A percentile compares a stretch with the other conserved stretches of the same genome.
Evolutionary conservation across 1,140 invertebrate species (phyloP).

Genomic region (Rhopalosiphum padi): DNA sequence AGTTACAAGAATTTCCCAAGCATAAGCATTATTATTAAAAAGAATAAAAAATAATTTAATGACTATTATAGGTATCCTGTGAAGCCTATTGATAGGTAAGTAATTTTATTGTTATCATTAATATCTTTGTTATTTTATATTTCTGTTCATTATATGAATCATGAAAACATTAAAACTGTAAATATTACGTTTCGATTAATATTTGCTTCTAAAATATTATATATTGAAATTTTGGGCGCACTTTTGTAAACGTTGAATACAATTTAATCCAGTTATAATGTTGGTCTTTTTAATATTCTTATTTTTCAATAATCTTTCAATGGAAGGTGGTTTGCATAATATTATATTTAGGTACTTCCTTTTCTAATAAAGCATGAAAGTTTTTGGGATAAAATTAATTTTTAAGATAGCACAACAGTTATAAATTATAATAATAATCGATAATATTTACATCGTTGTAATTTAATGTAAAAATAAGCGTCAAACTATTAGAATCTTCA

Average conservation of each 20-base stretch:
- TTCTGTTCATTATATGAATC: background rate
- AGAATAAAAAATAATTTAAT: background rate
- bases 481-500: background rate
- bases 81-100: background rate
- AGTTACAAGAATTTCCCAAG: background rate
- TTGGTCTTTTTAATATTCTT: background rate
- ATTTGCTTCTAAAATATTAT: background rate
- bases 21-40: background rate
- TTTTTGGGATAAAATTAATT: background rate
- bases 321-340: background rate
- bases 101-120: background rate
- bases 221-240: background rate
- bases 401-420: background rate
- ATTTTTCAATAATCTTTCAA: background rate
- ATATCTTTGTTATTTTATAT: too few species aligned
- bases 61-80: background rate
- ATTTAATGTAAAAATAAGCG: background rate
- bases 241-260: background rate
- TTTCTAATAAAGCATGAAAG: background rate
- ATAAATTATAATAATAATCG: background rate
- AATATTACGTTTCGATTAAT: background rate
- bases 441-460: background rate
- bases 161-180: background rate
- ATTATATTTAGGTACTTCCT: background rate
- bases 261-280: background rate